A percentile compares a stretch with the other conserved stretches of the same genome.
Evolutionary conservation across 2,888 invertebrate genomes (phyloP).

Genomic region (Leucoptera coffeella): DNA sequence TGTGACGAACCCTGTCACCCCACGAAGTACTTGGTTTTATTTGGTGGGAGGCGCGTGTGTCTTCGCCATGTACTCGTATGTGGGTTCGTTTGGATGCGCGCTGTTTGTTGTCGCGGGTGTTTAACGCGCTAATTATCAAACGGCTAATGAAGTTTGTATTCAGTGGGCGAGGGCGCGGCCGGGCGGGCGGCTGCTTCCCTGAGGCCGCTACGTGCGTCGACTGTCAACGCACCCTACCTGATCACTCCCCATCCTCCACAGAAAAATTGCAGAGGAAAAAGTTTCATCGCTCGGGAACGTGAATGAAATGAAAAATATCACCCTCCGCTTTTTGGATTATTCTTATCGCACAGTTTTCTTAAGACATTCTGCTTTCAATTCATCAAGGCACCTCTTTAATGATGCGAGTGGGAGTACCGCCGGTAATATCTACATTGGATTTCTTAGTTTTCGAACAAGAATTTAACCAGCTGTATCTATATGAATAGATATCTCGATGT

Average conservation of each 20-base stretch:
- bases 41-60: no score
- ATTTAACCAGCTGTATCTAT: no score
- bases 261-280: conserved; percentile 54
- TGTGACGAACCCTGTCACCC: no score
- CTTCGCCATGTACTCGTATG: no score
- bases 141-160: conserved; percentile 55
- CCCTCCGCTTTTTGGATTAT: conserved; percentile 47
- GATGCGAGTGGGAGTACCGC: conserved; percentile 3
- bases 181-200: conserved; percentile 10
- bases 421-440: no score
- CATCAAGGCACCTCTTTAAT: conserved; percentile 20
- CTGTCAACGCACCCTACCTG: conserved; percentile 45
- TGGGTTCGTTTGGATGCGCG: no score
- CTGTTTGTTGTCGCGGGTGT: conserved; percentile 24
- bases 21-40: no score
- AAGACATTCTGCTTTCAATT: conserved; percentile 43
- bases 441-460: no score
- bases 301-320: conserved; percentile 52
- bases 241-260: conserved; percentile 41
- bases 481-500: no score
- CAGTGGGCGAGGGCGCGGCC: conserved; percentile 33
- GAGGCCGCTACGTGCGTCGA: conserved; percentile 39
- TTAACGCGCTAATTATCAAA: conserved; percentile 55
- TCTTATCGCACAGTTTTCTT: conserved; percentile 35
- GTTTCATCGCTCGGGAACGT: conserved; percentile 52